Percentiles rank a stretch among this genome's conserved stretches.
These are phyloP conservation scores for Pedetes capensis DNA, from an alignment of 2,113 vertebrate species.

Conservation along the genomic window DNA sequence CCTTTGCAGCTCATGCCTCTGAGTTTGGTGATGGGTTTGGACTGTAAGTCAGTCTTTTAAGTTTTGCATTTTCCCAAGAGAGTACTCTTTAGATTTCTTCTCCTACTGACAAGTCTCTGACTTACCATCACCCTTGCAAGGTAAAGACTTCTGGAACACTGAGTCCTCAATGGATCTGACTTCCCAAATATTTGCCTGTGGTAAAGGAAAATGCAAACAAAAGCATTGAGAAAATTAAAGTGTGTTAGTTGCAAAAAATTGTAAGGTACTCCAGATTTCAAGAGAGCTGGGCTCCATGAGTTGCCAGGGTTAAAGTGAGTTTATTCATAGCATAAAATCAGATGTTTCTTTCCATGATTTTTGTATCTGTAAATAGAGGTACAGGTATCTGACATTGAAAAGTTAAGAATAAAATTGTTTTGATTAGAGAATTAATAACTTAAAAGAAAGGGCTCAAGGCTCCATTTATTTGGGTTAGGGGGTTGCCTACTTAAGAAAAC, in stretches of 20 bases:
- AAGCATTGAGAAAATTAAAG: neutral
- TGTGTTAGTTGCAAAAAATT: neutral
- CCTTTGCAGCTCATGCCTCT: neutral
- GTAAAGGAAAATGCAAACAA: neutral
- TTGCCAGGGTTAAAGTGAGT: neutral
- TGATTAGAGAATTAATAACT: neutral
- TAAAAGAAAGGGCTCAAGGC: neutral
- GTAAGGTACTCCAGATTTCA: neutral
- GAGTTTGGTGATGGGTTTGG: neutral
- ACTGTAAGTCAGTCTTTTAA: neutral
- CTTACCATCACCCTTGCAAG: neutral
- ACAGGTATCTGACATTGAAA: neutral
- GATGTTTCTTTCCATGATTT: neutral
- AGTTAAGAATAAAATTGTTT: slow-evolving; percentile 24
- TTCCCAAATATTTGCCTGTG: neutral
- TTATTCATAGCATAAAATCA: neutral
- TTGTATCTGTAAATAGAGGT: neutral
- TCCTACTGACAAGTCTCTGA: neutral
- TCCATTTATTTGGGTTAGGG: neutral
- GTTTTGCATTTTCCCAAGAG: neutral
- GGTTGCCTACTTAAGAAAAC: neutral
- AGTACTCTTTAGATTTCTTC: neutral
- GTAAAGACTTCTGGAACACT: neutral
- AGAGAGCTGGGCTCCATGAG: neutral
- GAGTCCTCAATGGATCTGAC: neutral